Evolutionary conservation across 1,140 invertebrate species (phyloP), one percentile per base, ranked within the genome.

Genomic region (Drosophila bifasciata): DNA sequence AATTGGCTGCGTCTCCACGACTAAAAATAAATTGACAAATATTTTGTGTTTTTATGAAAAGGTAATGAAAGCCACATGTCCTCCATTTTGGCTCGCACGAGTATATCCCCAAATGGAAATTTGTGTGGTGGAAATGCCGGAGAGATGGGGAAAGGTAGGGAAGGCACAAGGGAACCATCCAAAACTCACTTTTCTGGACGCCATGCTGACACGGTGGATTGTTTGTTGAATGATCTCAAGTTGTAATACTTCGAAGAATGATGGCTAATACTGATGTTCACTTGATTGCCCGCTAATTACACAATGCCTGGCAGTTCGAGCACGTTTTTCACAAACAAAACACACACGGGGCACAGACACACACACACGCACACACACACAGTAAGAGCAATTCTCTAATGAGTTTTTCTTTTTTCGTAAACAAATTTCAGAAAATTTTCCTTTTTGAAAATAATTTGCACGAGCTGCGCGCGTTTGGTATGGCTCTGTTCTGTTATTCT

Each of bases 61-160:
- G 83, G 83, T 88, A 88, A 88, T 88, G 79, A 70, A 88, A 79
- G 66, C 59, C 83, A 88, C 66, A 88, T 88, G 83, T 86, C 81
- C 81, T 88, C 83, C 74, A 83, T 64, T 73, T 51, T 74, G 53
- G 23, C 11, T 40, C 11, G 49, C 67, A 46, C 45, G 41, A 39
- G 48, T 57, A 23, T 39, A 53, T 13, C 17, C 40, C 32, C 25
- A 6, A 21, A 76, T 76, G 62, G 61, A 73, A 81, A 52, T 45
- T 69, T 52, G 56, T 62, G 61, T 40, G 15, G 16, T 51, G 51
- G 15, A 46, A 41, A 59, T 53, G 28, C 41, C 41, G 17, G 13
- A 40, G 39, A 11, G 48, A 32, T 32, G 50, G 23, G 58, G 51
- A 41, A 46, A 44, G 39, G 44, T 5, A 11, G 11, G 32, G n/a